Percentiles rank a stretch among this genome's conserved stretches.
phyloP scores from a whole-genome alignment of 2,113 vertebrate genomes.

The Python bivittatus region DNA sequence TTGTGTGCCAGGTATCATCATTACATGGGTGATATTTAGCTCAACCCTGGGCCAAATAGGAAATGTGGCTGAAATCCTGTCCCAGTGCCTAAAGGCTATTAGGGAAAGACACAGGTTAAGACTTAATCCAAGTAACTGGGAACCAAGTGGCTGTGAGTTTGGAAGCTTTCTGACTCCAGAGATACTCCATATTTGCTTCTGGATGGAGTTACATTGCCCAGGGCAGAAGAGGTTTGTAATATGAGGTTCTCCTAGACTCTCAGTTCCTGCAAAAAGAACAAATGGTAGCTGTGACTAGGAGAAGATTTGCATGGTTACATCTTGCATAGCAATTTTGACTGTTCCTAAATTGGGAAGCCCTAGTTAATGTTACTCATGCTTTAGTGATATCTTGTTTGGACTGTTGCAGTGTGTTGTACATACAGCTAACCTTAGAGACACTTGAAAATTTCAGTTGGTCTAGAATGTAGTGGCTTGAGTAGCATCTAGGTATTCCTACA shows the following conservation, averaged over 20 bases:
- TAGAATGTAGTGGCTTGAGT: neutral
- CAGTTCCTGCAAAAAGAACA: neutral
- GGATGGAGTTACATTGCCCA: neutral
- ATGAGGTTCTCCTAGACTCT: neutral
- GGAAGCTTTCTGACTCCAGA: neutral
- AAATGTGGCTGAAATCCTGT: too few species aligned
- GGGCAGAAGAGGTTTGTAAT: neutral
- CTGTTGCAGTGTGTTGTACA: neutral
- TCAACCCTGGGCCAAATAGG: neutral
- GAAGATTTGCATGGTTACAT: neutral
- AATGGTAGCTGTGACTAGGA: neutral
- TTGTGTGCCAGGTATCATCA: neutral
- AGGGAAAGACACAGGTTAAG: neutral
- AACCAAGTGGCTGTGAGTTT: neutral
- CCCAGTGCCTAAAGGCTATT: neutral
- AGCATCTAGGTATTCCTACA: neutral
- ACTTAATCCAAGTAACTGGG: neutral
- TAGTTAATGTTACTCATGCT: neutral
- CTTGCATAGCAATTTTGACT: neutral
- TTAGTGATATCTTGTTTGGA: neutral
- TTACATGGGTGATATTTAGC: neutral
- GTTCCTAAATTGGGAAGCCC: neutral
- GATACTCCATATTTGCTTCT: neutral
- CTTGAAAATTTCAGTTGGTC: neutral
- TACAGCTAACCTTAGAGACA: neutral